Percentiles rank a stretch among this genome's conserved stretches.
Conservation (phyloP, 2,797 vertebrate genomes). For the Hemibagrus guttatus region DNA sequence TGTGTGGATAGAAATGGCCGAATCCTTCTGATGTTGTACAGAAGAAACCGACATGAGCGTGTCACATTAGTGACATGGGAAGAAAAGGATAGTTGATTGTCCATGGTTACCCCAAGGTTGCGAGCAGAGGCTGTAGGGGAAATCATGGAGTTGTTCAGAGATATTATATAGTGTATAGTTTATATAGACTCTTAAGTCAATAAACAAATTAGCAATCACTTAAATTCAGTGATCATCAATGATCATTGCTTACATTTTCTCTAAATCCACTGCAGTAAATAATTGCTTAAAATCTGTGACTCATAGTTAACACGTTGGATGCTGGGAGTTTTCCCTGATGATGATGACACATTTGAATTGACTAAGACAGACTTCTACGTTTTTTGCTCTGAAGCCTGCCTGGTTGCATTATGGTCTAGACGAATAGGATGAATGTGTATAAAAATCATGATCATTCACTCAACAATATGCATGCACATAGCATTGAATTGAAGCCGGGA, state of each 20-base stretch:
- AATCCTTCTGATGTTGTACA: too few species aligned
- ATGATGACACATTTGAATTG: slow-evolving; percentile 1
- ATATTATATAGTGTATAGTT: not conserved
- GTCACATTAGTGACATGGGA: too few species aligned
- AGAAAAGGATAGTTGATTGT: too few species aligned
- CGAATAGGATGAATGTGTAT: not conserved
- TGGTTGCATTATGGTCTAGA: not conserved
- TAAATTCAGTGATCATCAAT: not conserved
- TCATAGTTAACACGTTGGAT: not conserved
- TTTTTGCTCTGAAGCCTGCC: not conserved
- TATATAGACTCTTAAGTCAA: not conserved
- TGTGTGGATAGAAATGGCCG: too few species aligned
- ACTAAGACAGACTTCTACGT: not conserved
- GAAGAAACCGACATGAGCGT: too few species aligned
- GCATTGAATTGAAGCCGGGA: not conserved
- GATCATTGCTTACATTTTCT: too few species aligned
- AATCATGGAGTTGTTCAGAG: too few species aligned
- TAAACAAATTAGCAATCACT: not conserved
- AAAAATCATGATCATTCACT: not conserved
- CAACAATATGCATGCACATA: not conserved
- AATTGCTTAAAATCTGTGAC: slow-evolving; percentile 6
- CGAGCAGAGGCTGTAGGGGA: too few species aligned
- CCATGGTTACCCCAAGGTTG: too few species aligned
- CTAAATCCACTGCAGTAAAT: not conserved
- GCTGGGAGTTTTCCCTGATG: slow-evolving; percentile 14